A percentile compares a stretch with the other conserved stretches of the same genome.
Conservation (phyloP, 2,113 vertebrate species). For the Neodontobutis hainanensis region DNA sequence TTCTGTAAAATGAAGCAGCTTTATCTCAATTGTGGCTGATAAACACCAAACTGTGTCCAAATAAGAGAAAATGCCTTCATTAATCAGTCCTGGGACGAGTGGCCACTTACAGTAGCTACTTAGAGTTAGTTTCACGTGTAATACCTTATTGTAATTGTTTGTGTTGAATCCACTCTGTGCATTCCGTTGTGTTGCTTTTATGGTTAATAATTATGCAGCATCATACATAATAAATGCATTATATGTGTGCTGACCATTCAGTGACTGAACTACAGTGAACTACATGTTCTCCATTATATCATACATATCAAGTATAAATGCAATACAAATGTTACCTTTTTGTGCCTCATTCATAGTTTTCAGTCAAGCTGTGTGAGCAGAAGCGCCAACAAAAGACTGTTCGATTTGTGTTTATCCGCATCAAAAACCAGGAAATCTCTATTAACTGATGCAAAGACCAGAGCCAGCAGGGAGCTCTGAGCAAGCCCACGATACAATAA, state of each 20-base stretch:
- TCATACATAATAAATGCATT: slow-evolving; percentile 1
- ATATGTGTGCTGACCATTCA: not conserved
- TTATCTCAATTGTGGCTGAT: slow-evolving; percentile 72
- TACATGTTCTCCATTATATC: not conserved
- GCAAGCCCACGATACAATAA: not conserved
- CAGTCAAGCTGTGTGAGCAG: slow-evolving; percentile 26
- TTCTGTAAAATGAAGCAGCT: slow-evolving; percentile 65
- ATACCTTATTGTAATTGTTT: slow-evolving; percentile 32
- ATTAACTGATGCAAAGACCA: slow-evolving; percentile 23
- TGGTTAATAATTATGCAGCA: not conserved
- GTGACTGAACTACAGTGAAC: not conserved
- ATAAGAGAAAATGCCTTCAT: slow-evolving; percentile 52
- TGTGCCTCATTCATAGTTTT: slow-evolving; percentile 31
- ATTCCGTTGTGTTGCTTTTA: slow-evolving; percentile 1
- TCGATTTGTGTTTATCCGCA: slow-evolving; percentile 20
- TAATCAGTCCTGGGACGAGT: slow-evolving; percentile 38
- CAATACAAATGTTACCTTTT: slow-evolving; percentile 20
- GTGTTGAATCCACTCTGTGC: not conserved
- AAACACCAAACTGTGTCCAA: slow-evolving; percentile 56
- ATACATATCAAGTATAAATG: slow-evolving; percentile 14
- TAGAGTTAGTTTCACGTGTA: slow-evolving; percentile 34
- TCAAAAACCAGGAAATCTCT: slow-evolving; percentile 17
- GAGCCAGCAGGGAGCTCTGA: slow-evolving; percentile 23
- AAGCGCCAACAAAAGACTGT: slow-evolving; percentile 1
- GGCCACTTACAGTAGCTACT: slow-evolving; percentile 40